Conservation (phyloP, 2,888 invertebrate genomes). For the Drosophila maculinotata region DNA sequence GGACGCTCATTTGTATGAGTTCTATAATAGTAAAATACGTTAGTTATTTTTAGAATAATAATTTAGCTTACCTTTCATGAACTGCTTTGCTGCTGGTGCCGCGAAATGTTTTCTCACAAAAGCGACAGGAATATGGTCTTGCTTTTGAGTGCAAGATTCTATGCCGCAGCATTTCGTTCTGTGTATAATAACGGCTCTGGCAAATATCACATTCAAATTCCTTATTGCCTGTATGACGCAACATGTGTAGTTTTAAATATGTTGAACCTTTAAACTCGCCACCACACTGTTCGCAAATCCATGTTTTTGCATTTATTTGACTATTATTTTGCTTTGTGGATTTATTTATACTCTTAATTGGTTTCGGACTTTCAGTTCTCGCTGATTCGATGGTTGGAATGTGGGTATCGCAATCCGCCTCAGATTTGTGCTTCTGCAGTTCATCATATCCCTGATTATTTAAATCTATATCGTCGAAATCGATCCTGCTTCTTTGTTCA, state of each 20-base stretch:
- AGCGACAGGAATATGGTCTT: conserved; percentile 58
- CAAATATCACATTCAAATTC: conserved; percentile 60
- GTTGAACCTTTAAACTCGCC: conserved; percentile 62
- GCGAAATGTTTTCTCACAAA: conserved; percentile 64
- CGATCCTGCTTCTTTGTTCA: not conserved
- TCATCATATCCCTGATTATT: conserved; percentile 2
- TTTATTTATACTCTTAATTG: not conserved
- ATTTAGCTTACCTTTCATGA: conserved; percentile 50
- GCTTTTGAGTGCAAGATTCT: conserved; percentile 55
- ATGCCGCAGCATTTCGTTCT: conserved; percentile 61
- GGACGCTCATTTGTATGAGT: conserved; percentile 66
- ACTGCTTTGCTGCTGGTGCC: conserved; percentile 61
- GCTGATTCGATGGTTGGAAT: not conserved
- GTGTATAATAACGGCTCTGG: conserved; percentile 54
- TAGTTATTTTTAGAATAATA: not conserved
- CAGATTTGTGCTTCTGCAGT: not conserved
- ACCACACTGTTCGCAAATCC: conserved; percentile 68
- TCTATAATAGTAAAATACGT: conserved; percentile 14
- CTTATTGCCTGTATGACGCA: conserved; percentile 59
- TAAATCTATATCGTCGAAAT: not conserved
- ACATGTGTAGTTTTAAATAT: conserved; percentile 56
- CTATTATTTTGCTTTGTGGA: not conserved
- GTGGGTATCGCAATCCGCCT: not conserved
- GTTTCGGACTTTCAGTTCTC: not conserved
- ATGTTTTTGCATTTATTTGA: conserved; percentile 31